phyloP scores from a whole-genome alignment of 2,888 invertebrate species.

The Notodonta dromedarius region DNA sequence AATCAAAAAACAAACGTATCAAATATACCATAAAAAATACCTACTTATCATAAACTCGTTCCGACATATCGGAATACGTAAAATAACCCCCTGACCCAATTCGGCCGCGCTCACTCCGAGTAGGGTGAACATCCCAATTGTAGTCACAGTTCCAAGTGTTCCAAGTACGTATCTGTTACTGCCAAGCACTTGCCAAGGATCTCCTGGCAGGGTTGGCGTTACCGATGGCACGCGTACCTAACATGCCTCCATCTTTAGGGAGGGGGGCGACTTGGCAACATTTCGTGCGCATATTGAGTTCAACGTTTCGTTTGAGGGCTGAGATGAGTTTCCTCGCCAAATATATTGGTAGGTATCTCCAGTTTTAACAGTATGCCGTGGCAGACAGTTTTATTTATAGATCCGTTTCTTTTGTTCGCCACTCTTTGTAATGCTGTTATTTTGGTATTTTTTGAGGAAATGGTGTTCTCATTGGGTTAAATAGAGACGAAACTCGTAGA shows the following conservation, averaged over 20 bases:
- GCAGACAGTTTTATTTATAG: conserved; percentile 40
- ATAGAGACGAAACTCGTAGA: too few relatives aligned
- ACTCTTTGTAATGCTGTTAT: conserved; percentile 26
- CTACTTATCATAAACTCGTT: conserved; percentile 35
- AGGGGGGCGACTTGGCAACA: conserved; percentile 67
- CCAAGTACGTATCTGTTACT: conserved; percentile 66
- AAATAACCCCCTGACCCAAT: conserved; percentile 55
- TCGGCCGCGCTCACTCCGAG: conserved; percentile 45
- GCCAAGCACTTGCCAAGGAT: conserved; percentile 71
- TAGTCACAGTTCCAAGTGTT: conserved; percentile 54
- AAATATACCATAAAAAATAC: conserved; percentile 24
- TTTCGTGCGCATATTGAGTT: conserved; percentile 75
- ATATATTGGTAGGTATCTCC: conserved; percentile 65
- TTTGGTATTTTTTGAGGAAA: too few relatives aligned
- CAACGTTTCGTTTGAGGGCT: conserved; percentile 71
- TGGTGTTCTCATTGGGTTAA: too few relatives aligned
- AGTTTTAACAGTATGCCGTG: conserved; percentile 50
- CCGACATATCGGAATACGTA: conserved; percentile 10
- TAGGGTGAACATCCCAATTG: conserved; percentile 52
- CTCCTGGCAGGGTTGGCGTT: conserved; percentile 68
- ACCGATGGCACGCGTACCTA: conserved; percentile 43
- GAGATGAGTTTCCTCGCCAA: conserved; percentile 53
- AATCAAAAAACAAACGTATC: conserved; percentile 23
- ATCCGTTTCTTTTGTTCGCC: conserved; percentile 29
- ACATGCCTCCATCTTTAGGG: conserved; percentile 35